These are phyloP conservation scores for Ectropis crepuscularia DNA, from an alignment of 2,888 invertebrate genomes.

Conservation along the genomic window DNA sequence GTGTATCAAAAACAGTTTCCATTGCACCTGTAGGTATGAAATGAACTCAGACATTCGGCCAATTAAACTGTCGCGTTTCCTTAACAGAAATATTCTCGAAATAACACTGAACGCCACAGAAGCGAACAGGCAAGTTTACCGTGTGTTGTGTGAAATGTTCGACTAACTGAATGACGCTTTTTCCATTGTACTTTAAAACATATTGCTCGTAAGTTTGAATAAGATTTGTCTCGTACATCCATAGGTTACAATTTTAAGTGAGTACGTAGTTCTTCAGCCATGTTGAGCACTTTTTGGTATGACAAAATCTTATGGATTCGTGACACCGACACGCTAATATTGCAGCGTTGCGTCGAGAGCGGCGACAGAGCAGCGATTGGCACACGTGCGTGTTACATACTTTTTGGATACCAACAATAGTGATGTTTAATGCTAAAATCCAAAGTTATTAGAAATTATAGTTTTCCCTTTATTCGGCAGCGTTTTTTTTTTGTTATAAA, in stretches of 20 bases:
- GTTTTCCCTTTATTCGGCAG: too few species aligned
- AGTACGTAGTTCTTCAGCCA: too few species aligned
- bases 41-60: constrained; percentile 3
- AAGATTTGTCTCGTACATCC: constrained; percentile 16
- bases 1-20: constrained; percentile 6
- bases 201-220: constrained; percentile 23
- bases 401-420: too few species aligned
- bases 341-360: too few species aligned
- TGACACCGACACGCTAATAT: too few species aligned
- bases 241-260: not conserved
- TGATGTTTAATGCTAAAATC: too few species aligned
- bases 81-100: constrained; percentile 76
- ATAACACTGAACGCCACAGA: constrained; percentile 63
- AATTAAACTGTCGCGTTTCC: constrained; percentile 43
- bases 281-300: too few species aligned
- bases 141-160: constrained; percentile 28
- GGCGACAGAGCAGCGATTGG: too few species aligned
- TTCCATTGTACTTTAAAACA: constrained; percentile 36
- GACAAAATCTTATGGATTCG: too few species aligned
- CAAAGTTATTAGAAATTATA: too few species aligned
- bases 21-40: constrained; percentile 9
- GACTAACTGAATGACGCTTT: constrained; percentile 32
- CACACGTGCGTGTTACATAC: too few species aligned
- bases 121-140: constrained; percentile 70
- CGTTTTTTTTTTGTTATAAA: too few species aligned